Conservation (phyloP, 2,888 invertebrate genomes). For the Pecten maximus region DNA sequence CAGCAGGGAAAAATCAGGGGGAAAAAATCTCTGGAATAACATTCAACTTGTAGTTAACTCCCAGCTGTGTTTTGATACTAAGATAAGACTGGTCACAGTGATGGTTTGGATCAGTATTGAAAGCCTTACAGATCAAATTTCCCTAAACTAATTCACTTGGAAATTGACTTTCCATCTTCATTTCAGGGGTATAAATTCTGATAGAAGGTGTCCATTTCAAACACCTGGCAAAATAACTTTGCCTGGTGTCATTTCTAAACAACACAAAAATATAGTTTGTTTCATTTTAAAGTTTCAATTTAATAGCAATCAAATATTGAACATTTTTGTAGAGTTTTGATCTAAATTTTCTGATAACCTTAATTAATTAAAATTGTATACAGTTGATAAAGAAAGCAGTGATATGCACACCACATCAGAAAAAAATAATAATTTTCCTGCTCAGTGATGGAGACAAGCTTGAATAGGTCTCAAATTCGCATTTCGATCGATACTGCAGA, state of each 20-base stretch:
- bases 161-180: constrained; percentile 13
- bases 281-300: not conserved
- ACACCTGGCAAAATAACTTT: not conserved
- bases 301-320: not conserved
- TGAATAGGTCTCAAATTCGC: not conserved
- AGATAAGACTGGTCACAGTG: not conserved
- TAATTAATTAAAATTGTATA: too few species aligned
- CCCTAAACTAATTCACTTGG: not conserved
- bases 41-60: not conserved
- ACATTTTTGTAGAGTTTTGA: not conserved
- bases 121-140: not conserved
- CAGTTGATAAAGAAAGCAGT: not conserved
- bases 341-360: not conserved
- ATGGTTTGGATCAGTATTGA: not conserved
- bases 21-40: not conserved
- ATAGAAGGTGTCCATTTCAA: not conserved
- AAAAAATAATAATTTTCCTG: not conserved
- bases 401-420: not conserved
- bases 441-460: not conserved
- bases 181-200: not conserved
- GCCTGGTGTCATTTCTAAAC: not conserved
- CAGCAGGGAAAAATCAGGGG: not conserved
- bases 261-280: not conserved
- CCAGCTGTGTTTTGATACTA: not conserved
- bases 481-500: constrained; percentile 22